phyloP scores from a whole-genome alignment of 1,140 invertebrate genomes.

The Propsilocerus akamusi region DNA sequence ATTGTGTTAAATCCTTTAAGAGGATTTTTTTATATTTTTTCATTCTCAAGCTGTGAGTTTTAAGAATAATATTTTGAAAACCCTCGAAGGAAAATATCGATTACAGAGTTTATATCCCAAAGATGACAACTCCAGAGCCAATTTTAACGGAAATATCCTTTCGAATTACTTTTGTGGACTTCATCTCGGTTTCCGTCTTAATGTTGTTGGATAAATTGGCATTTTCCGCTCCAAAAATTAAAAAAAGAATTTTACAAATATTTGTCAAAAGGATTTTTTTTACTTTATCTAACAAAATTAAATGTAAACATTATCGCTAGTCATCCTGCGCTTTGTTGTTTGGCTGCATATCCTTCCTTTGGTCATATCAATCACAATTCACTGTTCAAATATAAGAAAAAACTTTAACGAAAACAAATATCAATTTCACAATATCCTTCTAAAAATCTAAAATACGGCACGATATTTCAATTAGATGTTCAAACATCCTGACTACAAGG shows the following conservation, averaged over 20 bases:
- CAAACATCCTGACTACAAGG: conserved; percentile 2
- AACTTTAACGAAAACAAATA: background rate
- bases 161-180: background rate
- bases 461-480: conserved; percentile 1
- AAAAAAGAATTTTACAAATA: too few species aligned
- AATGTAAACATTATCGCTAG: background rate
- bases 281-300: background rate
- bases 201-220: background rate
- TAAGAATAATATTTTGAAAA: background rate
- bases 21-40: too few species aligned
- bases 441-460: too few species aligned
- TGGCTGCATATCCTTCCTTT: background rate
- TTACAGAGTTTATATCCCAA: too few species aligned
- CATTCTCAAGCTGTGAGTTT: too few species aligned
- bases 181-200: background rate
- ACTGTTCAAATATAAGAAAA: background rate
- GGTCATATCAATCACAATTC: background rate
- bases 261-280: too few species aligned
- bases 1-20: too few species aligned
- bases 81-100: background rate
- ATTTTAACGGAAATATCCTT: background rate
- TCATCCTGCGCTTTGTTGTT: background rate
- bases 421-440: background rate
- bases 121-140: background rate
- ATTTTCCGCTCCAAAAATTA: too few species aligned